phyloP scores from a whole-genome alignment of 1,140 invertebrate genomes.

The Zaprionus nigranus region DNA sequence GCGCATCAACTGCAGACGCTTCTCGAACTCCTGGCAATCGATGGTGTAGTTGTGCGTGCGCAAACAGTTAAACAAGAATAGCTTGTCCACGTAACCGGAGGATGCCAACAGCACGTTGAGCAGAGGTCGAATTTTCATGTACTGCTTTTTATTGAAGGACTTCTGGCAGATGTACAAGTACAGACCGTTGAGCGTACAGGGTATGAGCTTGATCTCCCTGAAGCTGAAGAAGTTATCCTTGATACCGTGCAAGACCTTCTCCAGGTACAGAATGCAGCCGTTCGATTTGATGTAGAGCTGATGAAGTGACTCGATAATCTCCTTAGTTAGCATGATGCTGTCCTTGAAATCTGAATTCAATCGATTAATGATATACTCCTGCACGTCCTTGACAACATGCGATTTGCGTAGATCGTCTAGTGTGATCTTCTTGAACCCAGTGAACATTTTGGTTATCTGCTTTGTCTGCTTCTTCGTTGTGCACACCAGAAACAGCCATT shows the following conservation, averaged over 20 bases:
- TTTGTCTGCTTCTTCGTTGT: conserved; percentile 95
- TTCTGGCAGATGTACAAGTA: conserved; percentile 98
- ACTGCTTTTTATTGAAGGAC: conserved; percentile 94
- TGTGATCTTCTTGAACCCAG: conserved; percentile 96
- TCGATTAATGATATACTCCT: conserved; percentile 96
- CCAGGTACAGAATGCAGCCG: conserved; percentile 96
- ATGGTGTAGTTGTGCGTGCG: conserved; percentile 92
- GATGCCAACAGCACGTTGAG: conserved; percentile 95
- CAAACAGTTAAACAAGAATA: conserved; percentile 92
- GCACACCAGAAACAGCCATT: conserved; percentile 96
- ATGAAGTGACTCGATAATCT: conserved; percentile 97
- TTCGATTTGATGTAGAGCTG: conserved; percentile 98
- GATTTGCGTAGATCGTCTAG: conserved; percentile 95
- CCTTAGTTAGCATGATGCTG: conserved; percentile 85
- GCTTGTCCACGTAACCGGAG: conserved; percentile 91
- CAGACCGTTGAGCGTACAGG: conserved; percentile 96
- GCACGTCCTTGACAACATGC: conserved; percentile 95
- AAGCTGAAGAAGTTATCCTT: conserved; percentile 96
- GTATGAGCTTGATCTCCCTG: conserved; percentile 93
- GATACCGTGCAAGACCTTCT: conserved; percentile 96
- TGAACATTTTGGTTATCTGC: conserved; percentile 95
- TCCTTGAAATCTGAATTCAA: conserved; percentile 90
- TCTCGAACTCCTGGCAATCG: conserved; percentile 93
- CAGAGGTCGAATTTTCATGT: conserved; percentile 91
- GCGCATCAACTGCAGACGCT: conserved; percentile 91